Base-by-base conservation (phyloP, 2,797 vertebrate species). In the Psittacula echo region DNA sequence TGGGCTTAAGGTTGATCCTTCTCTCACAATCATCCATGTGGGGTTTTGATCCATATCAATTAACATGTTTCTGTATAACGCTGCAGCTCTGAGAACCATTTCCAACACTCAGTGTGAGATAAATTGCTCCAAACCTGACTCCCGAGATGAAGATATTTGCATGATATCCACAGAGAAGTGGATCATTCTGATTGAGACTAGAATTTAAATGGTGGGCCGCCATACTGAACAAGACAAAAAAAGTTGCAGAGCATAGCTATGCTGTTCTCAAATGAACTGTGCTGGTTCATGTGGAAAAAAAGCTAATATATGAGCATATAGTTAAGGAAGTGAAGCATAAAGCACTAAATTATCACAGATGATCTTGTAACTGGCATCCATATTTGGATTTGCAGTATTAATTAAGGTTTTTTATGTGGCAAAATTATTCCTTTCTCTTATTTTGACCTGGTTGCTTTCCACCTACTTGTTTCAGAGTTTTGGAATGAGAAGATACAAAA, bases 1-100 rank as follows among this genome's bases (percentile, higher is more conserved):
- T 0, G 0, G 20, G 5, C 8, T 50, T 42, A 14, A 7, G 21
- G 9, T 7, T 76, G 21, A 41, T n/a, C 13, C 13, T 94, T 82
- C 20, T 41, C 22, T 76, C 24, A 70, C 18, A 84, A 13, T 67
- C n/a, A 51, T 44, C 13, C 17, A 16, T 48, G 8, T 29, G 16
- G 0, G 1, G 4, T 44, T 93, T 81, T 88, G 13, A 84, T 5
- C n/a, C 3, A 1, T 48, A 41, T 11, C 30, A 61, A 22, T 44
- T 84, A 77, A 60, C 67, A 14, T 65, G 51, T 16, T 68, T 18
- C 17, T 48, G 5, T 47, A 5, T 22, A 56, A 34, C 24, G 2
- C 7, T 44, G 53, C 7, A 6, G 2, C 13, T 71, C 30, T 64
- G 17, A 81, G 22, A 8, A 48, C 39, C 9, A 20, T 77, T 88